Base-by-base conservation (phyloP, 2,888 invertebrate genomes). In the Hirtodrosophila histrioides region DNA sequence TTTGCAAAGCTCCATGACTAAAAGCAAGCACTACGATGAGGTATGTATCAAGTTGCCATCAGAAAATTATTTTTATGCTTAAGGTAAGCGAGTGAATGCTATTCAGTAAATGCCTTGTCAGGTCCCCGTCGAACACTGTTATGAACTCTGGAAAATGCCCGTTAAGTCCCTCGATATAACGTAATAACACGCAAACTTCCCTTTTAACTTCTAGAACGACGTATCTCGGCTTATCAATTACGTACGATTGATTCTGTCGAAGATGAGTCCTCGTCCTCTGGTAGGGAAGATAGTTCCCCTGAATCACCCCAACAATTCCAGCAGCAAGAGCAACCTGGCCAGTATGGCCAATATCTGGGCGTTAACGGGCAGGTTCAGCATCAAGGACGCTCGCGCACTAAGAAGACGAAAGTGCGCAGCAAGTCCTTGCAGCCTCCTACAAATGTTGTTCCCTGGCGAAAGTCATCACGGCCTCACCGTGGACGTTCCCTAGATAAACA, bases 401-500 rank as follows among this genome's bases (percentile, higher is more conserved):
- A 91, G 62, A 88, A 86, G 43, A 66, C 86, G 0, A 91, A 91
- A 36, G 88, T 83, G 4, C 89, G 92, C 10, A 92, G 92, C 70
- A 91, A 91, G 63, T 92, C 92, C 12, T 63, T 92, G 48, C 92
- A 92, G 51, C 92, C 91, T 1, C 88, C 90, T 0, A 84, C 89
- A 3, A 90, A 89, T 56, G 53, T 90, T 33, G 87, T 91, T 7
- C 91, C 92, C 4, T 92, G 92, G 92, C 87, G 92, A 35, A 91
- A 91, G 63, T 80, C 90, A 2, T 89, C 89, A 9, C 89, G 90
- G 41, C 89, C 91, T 3, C 75, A 89, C 50, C 90, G 91, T 90
- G 92, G 91, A 88, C 73, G 92, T 86, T 88, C 94, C 88, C 54
- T 94, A 89, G 94, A 92, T 37, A 91, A 91, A 57, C 88, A 87